A percentile compares a stretch with the other conserved stretches of the same genome.
These are phyloP conservation scores for Toxotes jaculatrix DNA, from an alignment of 2,113 vertebrate genomes.

Conservation along the genomic window DNA sequence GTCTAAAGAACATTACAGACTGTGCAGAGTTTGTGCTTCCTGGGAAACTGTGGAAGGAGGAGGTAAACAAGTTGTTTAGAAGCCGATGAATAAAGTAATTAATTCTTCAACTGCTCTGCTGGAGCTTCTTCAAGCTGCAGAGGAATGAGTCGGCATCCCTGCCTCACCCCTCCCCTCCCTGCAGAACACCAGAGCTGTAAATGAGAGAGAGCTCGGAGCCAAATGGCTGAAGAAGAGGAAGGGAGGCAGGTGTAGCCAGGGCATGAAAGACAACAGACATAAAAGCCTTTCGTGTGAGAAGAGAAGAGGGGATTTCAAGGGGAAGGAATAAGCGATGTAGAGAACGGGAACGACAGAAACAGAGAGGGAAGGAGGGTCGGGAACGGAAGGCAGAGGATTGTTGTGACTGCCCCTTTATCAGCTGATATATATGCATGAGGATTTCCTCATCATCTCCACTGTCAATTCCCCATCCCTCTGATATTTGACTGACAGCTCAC, in stretches of 20 bases:
- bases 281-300: constrained; percentile 51
- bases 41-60: constrained; percentile 5
- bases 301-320: constrained; percentile 47
- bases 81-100: constrained; percentile 58
- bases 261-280: constrained; percentile 55
- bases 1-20: constrained; percentile 19
- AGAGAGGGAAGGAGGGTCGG: neutral
- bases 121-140: constrained; percentile 44
- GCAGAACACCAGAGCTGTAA: constrained; percentile 25
- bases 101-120: constrained; percentile 49
- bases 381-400: constrained; percentile 12
- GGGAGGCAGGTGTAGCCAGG: constrained; percentile 36
- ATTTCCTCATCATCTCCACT: constrained; percentile 71
- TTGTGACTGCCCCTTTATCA: constrained; percentile 73
- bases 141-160: constrained; percentile 28
- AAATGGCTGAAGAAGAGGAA: constrained; percentile 29
- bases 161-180: neutral
- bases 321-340: neutral
- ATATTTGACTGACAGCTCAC: constrained; percentile 78
- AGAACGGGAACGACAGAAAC: constrained; percentile 21
- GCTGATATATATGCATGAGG: constrained; percentile 81
- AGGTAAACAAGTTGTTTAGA: constrained; percentile 55
- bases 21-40: constrained; percentile 2
- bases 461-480: constrained; percentile 66
- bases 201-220: constrained; percentile 24